Evolutionary conservation across 2,113 vertebrate genomes (phyloP), one percentile per base, ranked within the genome.

Genomic region (Calidris pygmaea): DNA sequence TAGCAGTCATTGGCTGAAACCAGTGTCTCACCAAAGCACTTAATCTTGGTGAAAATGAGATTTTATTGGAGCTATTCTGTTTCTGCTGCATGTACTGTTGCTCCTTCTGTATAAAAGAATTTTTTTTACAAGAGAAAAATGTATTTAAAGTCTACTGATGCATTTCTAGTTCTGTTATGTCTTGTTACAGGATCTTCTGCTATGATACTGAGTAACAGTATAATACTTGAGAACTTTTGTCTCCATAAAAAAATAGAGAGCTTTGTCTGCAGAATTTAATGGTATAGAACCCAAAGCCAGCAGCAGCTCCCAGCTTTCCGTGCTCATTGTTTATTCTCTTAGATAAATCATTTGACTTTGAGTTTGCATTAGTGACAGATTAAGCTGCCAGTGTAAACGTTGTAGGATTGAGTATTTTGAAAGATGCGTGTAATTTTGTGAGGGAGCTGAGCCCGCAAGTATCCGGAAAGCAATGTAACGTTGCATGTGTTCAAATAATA

Each of bases 351-450:
- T 68, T 94, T 96, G 82, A 80, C 71, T 63, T 71, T 5, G 70
- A 62, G 72, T 89, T 96, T 96, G 83, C 59, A 30, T 63, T 95
- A 90, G 56, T 66, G 83, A 87, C 93, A 93, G 91, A 81, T 94
- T 37, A 73, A 70, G 78, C 91, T 95, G 84, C 89, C 63, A 89
- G 9, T 67, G 30, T 95, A 96, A 97, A 91, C 93, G 58, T 59
- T 41, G 82, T 90, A 86, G 82, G 78, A 84, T 56, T 76, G 89
- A 82, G n/a, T 89, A 55, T 90, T 95, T 89, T 93, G 71, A 90
- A 95, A 95, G 95, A 71, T 79, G 35, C 63, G 50, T 95, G 86
- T 87, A 80, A 60, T 81, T 80, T 53, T 56, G 34, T 85, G 65
- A 79, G 77, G 93, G 81, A 92, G 66, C 87, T 73, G 83, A 95